phyloP scores from a whole-genome alignment of 1,140 invertebrate genomes.

The Hestina assimilis region DNA sequence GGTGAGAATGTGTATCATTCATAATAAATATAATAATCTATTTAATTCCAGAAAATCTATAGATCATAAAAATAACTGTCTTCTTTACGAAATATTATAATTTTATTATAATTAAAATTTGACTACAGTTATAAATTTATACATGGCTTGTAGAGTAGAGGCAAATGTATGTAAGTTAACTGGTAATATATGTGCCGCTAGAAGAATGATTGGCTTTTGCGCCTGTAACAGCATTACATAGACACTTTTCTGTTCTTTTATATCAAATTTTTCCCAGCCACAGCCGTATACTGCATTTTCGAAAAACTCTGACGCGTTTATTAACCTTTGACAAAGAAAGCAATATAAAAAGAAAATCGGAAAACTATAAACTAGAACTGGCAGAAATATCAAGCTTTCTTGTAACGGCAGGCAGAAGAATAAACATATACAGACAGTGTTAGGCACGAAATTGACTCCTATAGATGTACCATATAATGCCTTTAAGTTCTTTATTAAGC shows the following conservation, averaged over 20 bases:
- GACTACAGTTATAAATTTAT: conserved; percentile 61
- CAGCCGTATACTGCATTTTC: conserved; percentile 56
- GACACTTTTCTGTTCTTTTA: conserved; percentile 49
- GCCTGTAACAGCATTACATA: conserved; percentile 50
- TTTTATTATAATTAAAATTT: conserved; percentile 53
- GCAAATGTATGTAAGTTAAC: conserved; percentile 64
- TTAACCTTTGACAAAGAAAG: conserved; percentile 55
- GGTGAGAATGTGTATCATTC: too few species aligned
- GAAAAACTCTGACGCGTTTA: conserved; percentile 51
- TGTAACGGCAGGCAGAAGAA: conserved; percentile 51
- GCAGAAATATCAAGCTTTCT: conserved; percentile 49
- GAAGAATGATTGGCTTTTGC: conserved; percentile 49
- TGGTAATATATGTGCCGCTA: conserved; percentile 65
- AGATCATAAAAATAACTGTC: too few species aligned
- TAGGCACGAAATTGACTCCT: conserved; percentile 56
- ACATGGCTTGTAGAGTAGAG: conserved; percentile 52
- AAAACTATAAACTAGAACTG: conserved; percentile 53
- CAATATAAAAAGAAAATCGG: conserved; percentile 64
- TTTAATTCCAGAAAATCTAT: too few species aligned
- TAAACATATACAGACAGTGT: conserved; percentile 51
- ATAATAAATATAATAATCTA: too few species aligned
- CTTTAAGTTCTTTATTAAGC: conserved; percentile 41
- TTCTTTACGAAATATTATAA: too few species aligned
- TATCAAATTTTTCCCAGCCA: conserved; percentile 60
- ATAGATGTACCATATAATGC: conserved; percentile 53